Percentiles rank a stretch among this genome's conserved stretches.
These are phyloP conservation scores for Irena cyanogastra DNA, from an alignment of 2,113 vertebrate species.

Conservation along the genomic window DNA sequence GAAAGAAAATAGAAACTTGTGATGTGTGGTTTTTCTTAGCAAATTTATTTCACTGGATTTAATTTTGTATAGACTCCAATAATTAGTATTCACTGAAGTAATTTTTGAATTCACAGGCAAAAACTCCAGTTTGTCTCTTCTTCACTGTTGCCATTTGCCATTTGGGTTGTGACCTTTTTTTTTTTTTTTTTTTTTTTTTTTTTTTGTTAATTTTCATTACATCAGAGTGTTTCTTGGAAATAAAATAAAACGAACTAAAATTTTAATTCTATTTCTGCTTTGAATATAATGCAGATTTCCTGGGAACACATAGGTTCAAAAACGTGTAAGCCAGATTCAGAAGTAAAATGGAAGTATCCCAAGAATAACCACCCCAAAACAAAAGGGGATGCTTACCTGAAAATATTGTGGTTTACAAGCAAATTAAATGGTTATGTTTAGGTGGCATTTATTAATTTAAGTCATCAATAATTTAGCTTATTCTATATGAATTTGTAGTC, in stretches of 20 bases:
- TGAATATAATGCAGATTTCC: neutral
- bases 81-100: neutral
- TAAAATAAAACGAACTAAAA: neutral
- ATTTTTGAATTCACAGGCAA: neutral
- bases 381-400: neutral
- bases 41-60: slow-evolving; percentile 8
- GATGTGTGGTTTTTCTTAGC: neutral
- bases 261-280: neutral
- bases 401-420: neutral
- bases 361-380: neutral
- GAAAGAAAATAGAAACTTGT: neutral
- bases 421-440: neutral
- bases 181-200: too few species aligned
- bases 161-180: too few species aligned
- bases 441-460: neutral
- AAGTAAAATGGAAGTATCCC: neutral
- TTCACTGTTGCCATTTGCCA: neutral
- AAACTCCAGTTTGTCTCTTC: neutral
- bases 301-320: neutral
- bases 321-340: neutral
- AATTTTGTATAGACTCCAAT: slow-evolving; percentile 7
- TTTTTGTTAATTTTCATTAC: neutral
- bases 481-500: neutral
- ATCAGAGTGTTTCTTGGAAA: neutral
- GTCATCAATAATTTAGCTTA: neutral